Conservation (phyloP, 2,888 invertebrate genomes). For the Dasypolia templi region DNA sequence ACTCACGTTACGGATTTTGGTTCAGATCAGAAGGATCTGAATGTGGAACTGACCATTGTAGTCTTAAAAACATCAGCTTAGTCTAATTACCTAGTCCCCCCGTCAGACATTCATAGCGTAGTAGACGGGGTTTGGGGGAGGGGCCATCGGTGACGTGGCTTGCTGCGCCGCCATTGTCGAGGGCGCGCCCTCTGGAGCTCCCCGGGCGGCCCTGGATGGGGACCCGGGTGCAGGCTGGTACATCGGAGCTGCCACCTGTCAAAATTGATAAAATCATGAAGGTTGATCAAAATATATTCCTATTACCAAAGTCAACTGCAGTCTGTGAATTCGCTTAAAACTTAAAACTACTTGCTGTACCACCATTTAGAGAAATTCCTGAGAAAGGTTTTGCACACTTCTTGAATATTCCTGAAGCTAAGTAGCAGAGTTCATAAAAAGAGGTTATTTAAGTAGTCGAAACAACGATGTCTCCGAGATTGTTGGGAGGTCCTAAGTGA, state of each 20-base stretch:
- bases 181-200: slow-evolving; percentile 91
- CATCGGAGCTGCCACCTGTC: slow-evolving; percentile 85
- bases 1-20: neutral
- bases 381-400: neutral
- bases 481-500: neutral
- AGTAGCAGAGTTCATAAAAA: neutral
- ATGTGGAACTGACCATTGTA: neutral
- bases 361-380: neutral
- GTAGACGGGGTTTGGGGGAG: slow-evolving; percentile 91
- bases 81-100: slow-evolving; percentile 90
- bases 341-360: neutral
- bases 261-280: neutral
- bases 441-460: neutral
- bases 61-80: neutral
- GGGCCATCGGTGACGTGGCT: slow-evolving; percentile 87
- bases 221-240: slow-evolving; percentile 90
- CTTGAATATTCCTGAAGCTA: no score
- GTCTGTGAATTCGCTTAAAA: neutral
- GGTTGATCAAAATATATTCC: neutral
- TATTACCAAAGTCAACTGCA: neutral
- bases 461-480: neutral
- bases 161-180: slow-evolving; percentile 84
- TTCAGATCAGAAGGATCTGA: neutral
- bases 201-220: slow-evolving; percentile 93
- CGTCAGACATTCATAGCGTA: slow-evolving; percentile 97